phyloP scores from a whole-genome alignment of 2,797 vertebrate genomes.

The Intellagama lesueurii region DNA sequence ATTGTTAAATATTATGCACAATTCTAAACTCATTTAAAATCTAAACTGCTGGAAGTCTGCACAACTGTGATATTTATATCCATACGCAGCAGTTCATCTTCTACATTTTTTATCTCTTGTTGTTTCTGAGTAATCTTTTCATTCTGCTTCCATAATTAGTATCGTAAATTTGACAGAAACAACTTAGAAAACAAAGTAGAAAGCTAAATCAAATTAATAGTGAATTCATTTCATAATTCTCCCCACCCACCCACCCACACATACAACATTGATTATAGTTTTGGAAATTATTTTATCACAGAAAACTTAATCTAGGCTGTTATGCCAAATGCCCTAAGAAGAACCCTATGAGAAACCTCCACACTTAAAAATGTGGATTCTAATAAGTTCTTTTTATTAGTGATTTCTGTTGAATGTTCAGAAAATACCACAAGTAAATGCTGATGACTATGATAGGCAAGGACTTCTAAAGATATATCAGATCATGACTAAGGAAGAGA shows the following conservation, averaged over 20 bases:
- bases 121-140: conserved; percentile 24
- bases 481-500: neutral
- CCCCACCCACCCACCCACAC: neutral
- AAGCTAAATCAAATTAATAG: conserved; percentile 19
- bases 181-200: conserved; percentile 20
- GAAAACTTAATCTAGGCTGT: neutral
- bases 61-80: conserved; percentile 24
- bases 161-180: conserved; percentile 25
- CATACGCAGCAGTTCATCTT: neutral
- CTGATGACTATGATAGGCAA: neutral
- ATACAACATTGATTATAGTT: neutral
- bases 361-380: neutral
- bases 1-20: conserved; percentile 1
- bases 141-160: conserved; percentile 14
- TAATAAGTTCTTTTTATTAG: neutral
- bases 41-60: neutral
- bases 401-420: neutral
- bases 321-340: neutral
- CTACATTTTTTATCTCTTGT: conserved; percentile 12
- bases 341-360: neutral
- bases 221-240: conserved; percentile 11
- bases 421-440: neutral
- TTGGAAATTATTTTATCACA: neutral
- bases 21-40: neutral
- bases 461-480: neutral